Evolutionary conservation across 2,113 vertebrate species (phyloP).

Genomic region (Condylura cristata): DNA sequence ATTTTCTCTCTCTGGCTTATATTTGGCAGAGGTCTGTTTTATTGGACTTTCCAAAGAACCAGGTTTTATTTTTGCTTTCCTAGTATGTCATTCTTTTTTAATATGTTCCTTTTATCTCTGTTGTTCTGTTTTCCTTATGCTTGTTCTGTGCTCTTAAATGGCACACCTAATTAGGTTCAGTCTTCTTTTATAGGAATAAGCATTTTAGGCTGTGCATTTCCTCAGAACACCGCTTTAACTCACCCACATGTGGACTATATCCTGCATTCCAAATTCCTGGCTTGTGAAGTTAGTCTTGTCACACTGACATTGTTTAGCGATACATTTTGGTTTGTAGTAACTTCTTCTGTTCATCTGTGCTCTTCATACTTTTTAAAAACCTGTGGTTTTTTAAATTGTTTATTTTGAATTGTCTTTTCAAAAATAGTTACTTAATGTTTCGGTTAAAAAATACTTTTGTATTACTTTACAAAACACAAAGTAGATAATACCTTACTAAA

Average conservation of each 20-base stretch:
- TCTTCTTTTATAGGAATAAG: not conserved
- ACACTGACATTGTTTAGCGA: not conserved
- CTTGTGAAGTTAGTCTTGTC: not conserved
- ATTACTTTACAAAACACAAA: not conserved
- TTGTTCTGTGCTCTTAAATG: slow-evolving; percentile 27
- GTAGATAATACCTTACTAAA: not conserved
- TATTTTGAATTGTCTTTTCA: slow-evolving; percentile 6
- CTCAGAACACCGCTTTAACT: not conserved
- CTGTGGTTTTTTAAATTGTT: not conserved
- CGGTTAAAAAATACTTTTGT: not conserved
- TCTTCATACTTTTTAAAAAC: not conserved
- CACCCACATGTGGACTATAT: not conserved
- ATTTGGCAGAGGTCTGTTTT: not conserved
- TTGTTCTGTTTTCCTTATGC: not conserved
- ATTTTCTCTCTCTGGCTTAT: not conserved
- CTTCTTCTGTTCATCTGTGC: slow-evolving; percentile 5
- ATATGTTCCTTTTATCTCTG: not conserved
- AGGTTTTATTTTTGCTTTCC: not conserved
- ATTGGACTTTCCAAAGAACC: not conserved
- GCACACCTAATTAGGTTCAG: not conserved
- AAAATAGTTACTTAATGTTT: not conserved
- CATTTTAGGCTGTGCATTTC: not conserved
- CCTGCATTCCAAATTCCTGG: not conserved
- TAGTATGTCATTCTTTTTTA: not conserved
- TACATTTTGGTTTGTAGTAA: not conserved